Percentiles rank a stretch among this genome's conserved stretches.
phyloP scores from a whole-genome alignment of 2,797 vertebrate genomes.

The Karalla daura region DNA sequence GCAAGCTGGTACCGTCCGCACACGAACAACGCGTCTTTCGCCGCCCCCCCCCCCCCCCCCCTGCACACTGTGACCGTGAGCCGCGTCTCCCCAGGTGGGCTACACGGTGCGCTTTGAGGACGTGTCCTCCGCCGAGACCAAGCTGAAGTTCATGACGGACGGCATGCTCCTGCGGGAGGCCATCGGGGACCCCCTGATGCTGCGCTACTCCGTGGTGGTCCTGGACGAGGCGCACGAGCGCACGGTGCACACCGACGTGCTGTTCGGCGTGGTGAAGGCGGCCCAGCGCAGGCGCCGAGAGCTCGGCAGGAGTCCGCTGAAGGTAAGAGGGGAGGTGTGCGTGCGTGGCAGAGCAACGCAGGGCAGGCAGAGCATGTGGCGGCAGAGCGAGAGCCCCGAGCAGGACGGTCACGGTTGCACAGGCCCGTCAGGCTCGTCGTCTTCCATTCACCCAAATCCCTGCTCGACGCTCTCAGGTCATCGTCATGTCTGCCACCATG shows the following conservation, averaged over 20 bases:
- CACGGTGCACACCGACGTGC: conserved; percentile 94
- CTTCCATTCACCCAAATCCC: neutral
- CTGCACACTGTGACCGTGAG: too few relatives aligned
- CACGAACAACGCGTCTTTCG: too few relatives aligned
- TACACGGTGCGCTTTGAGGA: conserved; percentile 97
- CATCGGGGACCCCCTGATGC: conserved; percentile 90
- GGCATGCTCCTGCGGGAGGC: conserved; percentile 97
- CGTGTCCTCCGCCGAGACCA: conserved; percentile 89
- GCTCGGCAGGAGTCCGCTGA: conserved; percentile 87
- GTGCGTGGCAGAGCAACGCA: too few relatives aligned
- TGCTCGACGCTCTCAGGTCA: conserved; percentile 79
- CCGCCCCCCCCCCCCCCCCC: too few relatives aligned
- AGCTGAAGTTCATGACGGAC: conserved; percentile 95
- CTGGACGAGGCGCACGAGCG: conserved; percentile 97
- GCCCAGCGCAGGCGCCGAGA: conserved; percentile 91
- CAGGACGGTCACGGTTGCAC: too few relatives aligned
- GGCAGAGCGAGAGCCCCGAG: too few relatives aligned
- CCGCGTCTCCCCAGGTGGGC: conserved; percentile 89
- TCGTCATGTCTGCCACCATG: conserved; percentile 98
- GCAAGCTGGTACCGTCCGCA: conserved; percentile 87
- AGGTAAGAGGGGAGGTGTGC: too few relatives aligned
- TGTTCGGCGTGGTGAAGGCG: conserved; percentile 94
- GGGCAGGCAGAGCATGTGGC: too few relatives aligned
- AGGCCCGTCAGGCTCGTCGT: too few relatives aligned
- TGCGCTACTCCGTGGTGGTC: conserved; percentile 91